Percentiles rank a stretch among this genome's conserved stretches.
These are phyloP conservation scores for Illadopsis cleaveri DNA, from an alignment of 2,113 vertebrate species.

Conservation along the genomic window DNA sequence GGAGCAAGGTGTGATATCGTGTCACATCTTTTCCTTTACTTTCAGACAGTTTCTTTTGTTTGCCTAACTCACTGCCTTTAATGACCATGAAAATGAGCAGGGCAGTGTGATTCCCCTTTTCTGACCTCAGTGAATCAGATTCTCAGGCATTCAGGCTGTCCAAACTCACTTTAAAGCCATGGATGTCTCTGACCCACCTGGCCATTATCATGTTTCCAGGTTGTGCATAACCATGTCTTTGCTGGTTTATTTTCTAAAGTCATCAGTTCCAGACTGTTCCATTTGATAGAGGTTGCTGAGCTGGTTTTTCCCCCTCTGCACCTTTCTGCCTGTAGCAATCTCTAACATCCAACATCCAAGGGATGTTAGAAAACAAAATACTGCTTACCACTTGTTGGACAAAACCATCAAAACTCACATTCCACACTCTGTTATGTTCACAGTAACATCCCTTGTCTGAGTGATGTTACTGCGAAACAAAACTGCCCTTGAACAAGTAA, in stretches of 20 bases:
- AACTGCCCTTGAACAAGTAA: background rate
- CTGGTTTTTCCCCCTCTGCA: background rate
- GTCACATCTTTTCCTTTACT: background rate
- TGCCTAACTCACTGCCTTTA: background rate
- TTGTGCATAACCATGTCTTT: background rate
- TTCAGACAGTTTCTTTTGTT: background rate
- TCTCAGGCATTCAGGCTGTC: background rate
- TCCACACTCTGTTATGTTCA: background rate
- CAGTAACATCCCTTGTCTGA: background rate
- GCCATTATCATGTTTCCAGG: background rate
- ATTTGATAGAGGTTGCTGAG: background rate
- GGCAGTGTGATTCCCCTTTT: background rate
- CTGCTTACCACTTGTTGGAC: background rate
- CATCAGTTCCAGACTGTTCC: background rate
- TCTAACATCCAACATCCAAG: background rate
- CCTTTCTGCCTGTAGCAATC: background rate
- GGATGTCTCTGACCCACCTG: background rate
- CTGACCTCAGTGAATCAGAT: background rate
- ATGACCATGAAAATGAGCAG: background rate
- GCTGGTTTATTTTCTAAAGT: background rate
- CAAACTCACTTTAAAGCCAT: background rate
- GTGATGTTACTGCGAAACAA: background rate
- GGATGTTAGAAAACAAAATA: background rate
- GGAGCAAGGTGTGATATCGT: background rate
- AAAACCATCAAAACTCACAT: background rate